Evolutionary conservation across 1,140 invertebrate species (phyloP), one percentile per base, ranked within the genome.

Genomic region (Trialeurodes vaporariorum): DNA sequence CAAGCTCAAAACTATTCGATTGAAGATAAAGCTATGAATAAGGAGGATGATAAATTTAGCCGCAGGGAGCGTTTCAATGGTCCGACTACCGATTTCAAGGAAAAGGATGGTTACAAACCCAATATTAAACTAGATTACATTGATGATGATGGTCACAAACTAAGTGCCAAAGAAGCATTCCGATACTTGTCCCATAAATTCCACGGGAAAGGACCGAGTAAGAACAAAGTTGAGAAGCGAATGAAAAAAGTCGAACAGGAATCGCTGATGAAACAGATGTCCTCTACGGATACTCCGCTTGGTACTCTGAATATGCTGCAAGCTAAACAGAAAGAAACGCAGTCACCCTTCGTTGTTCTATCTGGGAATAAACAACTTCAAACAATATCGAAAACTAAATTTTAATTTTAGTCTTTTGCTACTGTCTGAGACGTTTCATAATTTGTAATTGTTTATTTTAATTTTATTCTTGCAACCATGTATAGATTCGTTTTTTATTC

Each of bases 181-280:
- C 83, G 91, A 73, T 93, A 92, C 81, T 80, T 97, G 21, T 96
- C 93, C 22, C 96, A 98, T 77, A 96, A 98, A 79, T 99, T 99
- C 79, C 98, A 99, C 81, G 98, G 98, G 24, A 99, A 99, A 83
- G 96, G 95, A 22, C 94, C 96, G 11, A 96, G 97, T 61, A 99
- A 99, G 78, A 98, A 98, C 81, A 99, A 99, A 81, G 86, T 88
- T 59, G 98, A 99, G 77, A 99, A 99, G 79, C 84, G 96, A 74
- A 87, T 94, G 79, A 96, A 97, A 77, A 98, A 99, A 80, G 81
- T 87, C 67, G 90, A 96, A 74, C 95, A 98, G 79, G 93, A 96
- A 79, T 89, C 90, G 84, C 78, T 98, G 70, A 95, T 99, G 92
- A 96, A 96, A 77, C 91, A 95, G 75, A 99, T 98, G 96, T 98